Evolutionary conservation across 92 coral and sea anemone genomes (phyloP), one percentile per base, ranked within the genome.

Genomic region (Bergia puertoricense): DNA sequence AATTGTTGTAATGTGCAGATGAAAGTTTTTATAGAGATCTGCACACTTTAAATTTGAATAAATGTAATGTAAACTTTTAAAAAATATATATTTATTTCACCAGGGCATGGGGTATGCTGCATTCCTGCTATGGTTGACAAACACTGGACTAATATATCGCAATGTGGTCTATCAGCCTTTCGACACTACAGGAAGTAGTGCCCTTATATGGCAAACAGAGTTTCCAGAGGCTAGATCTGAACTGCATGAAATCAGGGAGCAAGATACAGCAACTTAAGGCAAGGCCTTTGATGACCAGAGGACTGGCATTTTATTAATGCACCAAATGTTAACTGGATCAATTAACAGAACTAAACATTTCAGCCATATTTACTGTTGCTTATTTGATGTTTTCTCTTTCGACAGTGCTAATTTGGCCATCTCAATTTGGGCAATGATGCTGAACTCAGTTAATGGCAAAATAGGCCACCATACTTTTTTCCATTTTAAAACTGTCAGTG

Each of bases 31-130:
- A 30, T 30, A 30, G 30, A 30, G 30, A 30, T 30, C 30, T 30
- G 30, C 30, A 30, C 30, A 30, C 30, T 30, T 30, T 30, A 30
- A 30, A 30, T 30, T 30, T 30, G 30, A 30, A 30, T 48, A 48
- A 48, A 48, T 48, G 8, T 4, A 4, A 48, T 66, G n/a, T 10
- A 73, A 73, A 0, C 77, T 37, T 73, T 38, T 73, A 20, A 16
- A 10, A 66, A 66, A 30, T n/a, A 4, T 8, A n/a, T 69, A 54
- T 69, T 50, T 84, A 0, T 13, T 71, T 84, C 40, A 0, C 38
- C 44, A 84, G 87, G 74, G 78, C 23, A 84, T 84, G 78, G 87
- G 87, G 39, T 84, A 84, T 36, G 74, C 68, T 20, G 87, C 87
- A 6, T 84, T 84, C 40, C 79, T 84, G 23, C 10, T 84, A 56